Base-by-base conservation (phyloP, 2,888 invertebrate species). In the Lamellibrachia columna region DNA sequence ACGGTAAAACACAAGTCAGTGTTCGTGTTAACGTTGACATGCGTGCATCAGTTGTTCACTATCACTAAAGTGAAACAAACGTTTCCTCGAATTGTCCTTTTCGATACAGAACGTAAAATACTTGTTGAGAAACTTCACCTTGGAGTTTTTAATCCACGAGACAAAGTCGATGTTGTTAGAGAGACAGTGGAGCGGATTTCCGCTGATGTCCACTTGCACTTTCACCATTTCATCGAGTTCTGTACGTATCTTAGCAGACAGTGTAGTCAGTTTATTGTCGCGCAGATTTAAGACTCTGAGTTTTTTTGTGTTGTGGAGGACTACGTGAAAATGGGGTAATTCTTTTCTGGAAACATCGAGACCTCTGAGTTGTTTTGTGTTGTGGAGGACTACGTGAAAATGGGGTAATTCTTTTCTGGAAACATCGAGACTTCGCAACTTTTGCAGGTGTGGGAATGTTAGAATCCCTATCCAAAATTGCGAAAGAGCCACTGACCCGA, bases 81-180 rank as follows among this genome's bases (percentile, higher is more conserved):
- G n/a, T 75, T 22, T 6, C 75, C 3, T 22, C 22, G 2, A 11
- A 22, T 75, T 75, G 75, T 75, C 22, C 75, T 22, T 75, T 15
- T 15, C 75, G 22, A 15, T 22, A 6, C 75, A 75, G n/a, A 75
- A 75, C 22, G 75, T 75, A 3, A 22, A 6, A 6, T 6, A 75
- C 22, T 75, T 75, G 22, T 75, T 75, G 75, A 75, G 75, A 75
- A 75, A 75, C 75, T 11, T 3, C 22, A 75, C 75, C 75, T 75
- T 75, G 22, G 75, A 15, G 15, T 15, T 15, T 15, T 75, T 15
- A 75, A 22, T 15, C 75, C 75, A 75, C 75, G 11, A 6, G 22
- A 75, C 75, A 75, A 75, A 75, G 75, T 75, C 75, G 75, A n/a
- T 75, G 75, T 75, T 75, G 75, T 75, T 75, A 75, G 22, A 75